Conservation (phyloP, 2,888 invertebrate species). For the Eupithecia insigniata region DNA sequence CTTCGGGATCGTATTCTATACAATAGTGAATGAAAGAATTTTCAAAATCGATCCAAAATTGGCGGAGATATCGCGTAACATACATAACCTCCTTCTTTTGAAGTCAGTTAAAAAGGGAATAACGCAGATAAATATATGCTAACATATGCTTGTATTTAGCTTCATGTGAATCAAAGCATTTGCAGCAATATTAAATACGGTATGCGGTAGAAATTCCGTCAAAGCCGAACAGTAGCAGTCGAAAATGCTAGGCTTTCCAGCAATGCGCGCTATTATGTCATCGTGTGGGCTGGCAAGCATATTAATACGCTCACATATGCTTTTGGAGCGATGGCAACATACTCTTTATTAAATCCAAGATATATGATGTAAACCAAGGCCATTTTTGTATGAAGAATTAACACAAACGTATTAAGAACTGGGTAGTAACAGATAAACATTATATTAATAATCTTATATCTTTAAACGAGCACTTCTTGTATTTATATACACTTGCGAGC, state of each 20-base stretch:
- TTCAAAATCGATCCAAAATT: too few relatives aligned
- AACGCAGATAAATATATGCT: background rate
- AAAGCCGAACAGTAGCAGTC: background rate
- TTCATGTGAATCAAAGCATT: conserved; percentile 7
- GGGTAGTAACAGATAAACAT: too few relatives aligned
- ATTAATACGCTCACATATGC: conserved; percentile 5
- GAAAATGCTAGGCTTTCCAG: conserved; percentile 1
- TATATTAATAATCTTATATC: too few relatives aligned
- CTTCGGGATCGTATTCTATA: too few relatives aligned
- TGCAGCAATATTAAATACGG: background rate
- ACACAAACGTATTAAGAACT: background rate
- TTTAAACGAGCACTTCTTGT: too few relatives aligned
- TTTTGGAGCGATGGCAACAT: background rate
- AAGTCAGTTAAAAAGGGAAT: too few relatives aligned
- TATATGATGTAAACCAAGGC: background rate
- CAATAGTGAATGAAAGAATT: too few relatives aligned
- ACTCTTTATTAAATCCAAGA: background rate
- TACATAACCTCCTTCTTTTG: too few relatives aligned
- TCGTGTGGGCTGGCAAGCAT: conserved; percentile 9
- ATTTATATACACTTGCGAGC: too few relatives aligned
- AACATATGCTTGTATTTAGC: background rate
- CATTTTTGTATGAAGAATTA: background rate
- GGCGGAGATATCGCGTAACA: too few relatives aligned
- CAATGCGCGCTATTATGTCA: conserved; percentile 10
- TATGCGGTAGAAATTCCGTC: conserved; percentile 4